Conservation (phyloP, 2,797 vertebrate genomes). For the Adelosebastes latens region DNA sequence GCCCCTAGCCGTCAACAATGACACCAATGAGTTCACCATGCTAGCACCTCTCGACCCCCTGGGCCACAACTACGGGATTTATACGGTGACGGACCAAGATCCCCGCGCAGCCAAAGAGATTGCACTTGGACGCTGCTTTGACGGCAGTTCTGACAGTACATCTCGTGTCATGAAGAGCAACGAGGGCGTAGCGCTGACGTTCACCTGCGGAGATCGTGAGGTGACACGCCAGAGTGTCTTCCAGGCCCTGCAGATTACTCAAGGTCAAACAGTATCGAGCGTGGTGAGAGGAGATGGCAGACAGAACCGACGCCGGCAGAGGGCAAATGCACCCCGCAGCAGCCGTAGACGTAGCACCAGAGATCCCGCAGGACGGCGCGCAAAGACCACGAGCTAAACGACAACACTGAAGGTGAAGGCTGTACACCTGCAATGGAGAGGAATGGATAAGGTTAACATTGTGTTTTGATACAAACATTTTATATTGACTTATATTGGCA, state of each 20-base stretch:
- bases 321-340: slow-evolving; percentile 66
- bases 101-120: slow-evolving; percentile 96
- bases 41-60: slow-evolving; percentile 95
- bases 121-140: slow-evolving; percentile 95
- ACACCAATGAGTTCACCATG: slow-evolving; percentile 98
- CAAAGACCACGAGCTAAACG: slow-evolving; percentile 37
- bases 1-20: slow-evolving; percentile 94
- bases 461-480: slow-evolving; percentile 1
- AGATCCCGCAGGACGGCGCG: slow-evolving; percentile 63
- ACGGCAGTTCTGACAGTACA: slow-evolving; percentile 92
- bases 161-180: slow-evolving; percentile 95
- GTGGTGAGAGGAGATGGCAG: slow-evolving; percentile 67
- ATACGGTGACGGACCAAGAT: slow-evolving; percentile 98
- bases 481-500: slow-evolving; percentile 5
- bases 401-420: not conserved
- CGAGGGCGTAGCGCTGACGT: slow-evolving; percentile 90
- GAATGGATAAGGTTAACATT: not conserved
- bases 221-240: slow-evolving; percentile 87
- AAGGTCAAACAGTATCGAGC: slow-evolving; percentile 69
- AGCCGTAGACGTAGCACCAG: slow-evolving; percentile 70
- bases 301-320: slow-evolving; percentile 78
- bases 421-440: not conserved
- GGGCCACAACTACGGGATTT: slow-evolving; percentile 98
- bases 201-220: slow-evolving; percentile 89
- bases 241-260: slow-evolving; percentile 85